phyloP scores from a whole-genome alignment of 2,113 vertebrate genomes.

The Paradisaea rubra region DNA sequence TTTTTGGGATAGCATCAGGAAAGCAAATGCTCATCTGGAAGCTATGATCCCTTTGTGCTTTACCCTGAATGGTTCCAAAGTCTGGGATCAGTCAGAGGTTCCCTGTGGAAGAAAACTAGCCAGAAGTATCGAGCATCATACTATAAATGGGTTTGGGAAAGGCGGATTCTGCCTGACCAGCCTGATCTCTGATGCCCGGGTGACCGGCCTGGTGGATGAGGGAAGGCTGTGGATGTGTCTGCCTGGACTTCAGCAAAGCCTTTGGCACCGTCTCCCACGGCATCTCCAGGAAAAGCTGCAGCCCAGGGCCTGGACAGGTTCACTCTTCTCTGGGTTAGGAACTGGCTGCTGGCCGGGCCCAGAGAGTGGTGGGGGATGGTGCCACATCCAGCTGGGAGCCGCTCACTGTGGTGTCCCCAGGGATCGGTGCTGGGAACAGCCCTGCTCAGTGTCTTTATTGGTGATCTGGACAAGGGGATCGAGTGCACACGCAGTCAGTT shows the following conservation, averaged over 20 bases:
- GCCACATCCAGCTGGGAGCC: not conserved
- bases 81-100: not conserved
- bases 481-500: rapidly evolving
- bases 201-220: not conserved
- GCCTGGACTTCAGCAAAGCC: not conserved
- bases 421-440: not conserved
- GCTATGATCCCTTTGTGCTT: not conserved
- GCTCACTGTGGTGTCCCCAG: not conserved
- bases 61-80: not conserved
- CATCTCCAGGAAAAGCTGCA: not conserved
- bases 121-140: not conserved
- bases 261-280: rapidly evolving
- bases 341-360: not conserved
- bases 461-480: not conserved
- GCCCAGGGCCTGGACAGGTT: not conserved
- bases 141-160: not conserved
- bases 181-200: too few species aligned
- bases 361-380: not conserved
- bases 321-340: not conserved
- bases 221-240: not conserved
- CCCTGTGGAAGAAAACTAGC: not conserved
- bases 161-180: not conserved
- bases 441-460: not conserved
- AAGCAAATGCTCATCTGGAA: not conserved
- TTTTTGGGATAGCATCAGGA: not conserved